These are phyloP conservation scores for Phaethon lepturus DNA, from an alignment of 2,113 vertebrate species.

Conservation along the genomic window DNA sequence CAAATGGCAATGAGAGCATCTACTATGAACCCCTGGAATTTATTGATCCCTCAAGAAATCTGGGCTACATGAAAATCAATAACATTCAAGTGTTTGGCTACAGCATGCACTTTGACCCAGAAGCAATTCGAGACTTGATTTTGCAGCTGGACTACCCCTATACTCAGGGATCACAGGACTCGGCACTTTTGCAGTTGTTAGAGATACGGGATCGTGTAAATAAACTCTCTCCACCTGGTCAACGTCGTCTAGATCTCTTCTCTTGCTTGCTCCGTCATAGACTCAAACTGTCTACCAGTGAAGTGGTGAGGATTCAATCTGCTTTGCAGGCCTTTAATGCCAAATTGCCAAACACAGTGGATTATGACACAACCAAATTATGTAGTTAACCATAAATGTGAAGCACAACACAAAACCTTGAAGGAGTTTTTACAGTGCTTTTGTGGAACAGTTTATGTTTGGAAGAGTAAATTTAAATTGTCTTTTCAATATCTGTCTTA, in stretches of 20 bases:
- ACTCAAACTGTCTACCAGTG: slow-evolving; percentile 92
- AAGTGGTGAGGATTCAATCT: slow-evolving; percentile 92
- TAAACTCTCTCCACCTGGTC: slow-evolving; percentile 91
- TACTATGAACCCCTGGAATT: slow-evolving; percentile 94
- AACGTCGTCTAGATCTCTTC: slow-evolving; percentile 92
- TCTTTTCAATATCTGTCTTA: slow-evolving; percentile 87
- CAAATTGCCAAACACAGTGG: slow-evolving; percentile 92
- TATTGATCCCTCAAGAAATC: slow-evolving; percentile 88
- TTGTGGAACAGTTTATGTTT: slow-evolving; percentile 85
- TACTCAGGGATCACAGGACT: slow-evolving; percentile 97
- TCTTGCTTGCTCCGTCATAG: slow-evolving; percentile 94
- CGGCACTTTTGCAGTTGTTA: slow-evolving; percentile 91
- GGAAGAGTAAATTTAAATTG: slow-evolving; percentile 85
- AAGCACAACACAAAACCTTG: slow-evolving; percentile 82
- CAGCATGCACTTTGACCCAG: slow-evolving; percentile 98
- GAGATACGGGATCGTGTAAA: slow-evolving; percentile 96
- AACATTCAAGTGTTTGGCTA: slow-evolving; percentile 97
- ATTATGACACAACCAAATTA: slow-evolving; percentile 95
- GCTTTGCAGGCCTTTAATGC: slow-evolving; percentile 92
- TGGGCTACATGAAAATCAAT: slow-evolving; percentile 99
- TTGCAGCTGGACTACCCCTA: slow-evolving; percentile 97
- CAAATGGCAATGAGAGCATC: slow-evolving; percentile 85
- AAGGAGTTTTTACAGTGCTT: slow-evolving; percentile 84
- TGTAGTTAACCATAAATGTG: slow-evolving; percentile 92
- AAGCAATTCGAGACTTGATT: slow-evolving; percentile 95